phyloP scores from a whole-genome alignment of 2,113 vertebrate genomes.

The Epinephelus cyanopodus region DNA sequence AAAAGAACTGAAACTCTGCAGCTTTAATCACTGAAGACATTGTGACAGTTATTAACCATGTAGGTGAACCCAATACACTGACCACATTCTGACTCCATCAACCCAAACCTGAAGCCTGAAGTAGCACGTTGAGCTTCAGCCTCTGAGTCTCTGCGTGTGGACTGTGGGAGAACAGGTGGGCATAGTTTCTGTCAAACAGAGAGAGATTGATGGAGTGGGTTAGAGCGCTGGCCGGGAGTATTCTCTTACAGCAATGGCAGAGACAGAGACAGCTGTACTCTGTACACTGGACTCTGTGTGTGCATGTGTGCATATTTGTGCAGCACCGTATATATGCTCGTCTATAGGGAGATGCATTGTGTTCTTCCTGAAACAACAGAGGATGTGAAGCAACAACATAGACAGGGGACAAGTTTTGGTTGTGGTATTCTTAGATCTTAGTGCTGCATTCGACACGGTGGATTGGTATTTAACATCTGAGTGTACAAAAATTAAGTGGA shows the following conservation, averaged over 20 bases:
- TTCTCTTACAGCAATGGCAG: constrained; percentile 78
- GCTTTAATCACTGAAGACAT: constrained; percentile 16
- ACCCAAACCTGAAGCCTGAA: constrained; percentile 54
- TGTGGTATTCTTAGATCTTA: neutral
- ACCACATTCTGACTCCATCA: constrained; percentile 20
- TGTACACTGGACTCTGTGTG: constrained; percentile 64
- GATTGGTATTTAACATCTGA: neutral
- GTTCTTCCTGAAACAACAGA: constrained; percentile 41
- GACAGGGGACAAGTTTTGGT: neutral
- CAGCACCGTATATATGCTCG: constrained; percentile 12
- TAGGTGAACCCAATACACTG: constrained; percentile 14
- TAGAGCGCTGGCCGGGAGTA: constrained; percentile 67
- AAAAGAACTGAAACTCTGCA: neutral
- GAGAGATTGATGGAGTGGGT: constrained; percentile 83
- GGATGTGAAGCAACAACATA: neutral
- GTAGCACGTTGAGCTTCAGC: constrained; percentile 19
- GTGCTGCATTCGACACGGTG: neutral
- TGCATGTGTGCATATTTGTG: constrained; percentile 61
- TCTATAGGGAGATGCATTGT: constrained; percentile 57
- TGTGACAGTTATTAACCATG: neutral
- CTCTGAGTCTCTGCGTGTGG: constrained; percentile 49
- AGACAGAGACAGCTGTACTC: constrained; percentile 75
- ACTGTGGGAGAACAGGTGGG: constrained; percentile 84
- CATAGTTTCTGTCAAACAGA: constrained; percentile 84
- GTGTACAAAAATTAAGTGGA: neutral